These are phyloP conservation scores for Stenchaetothrips biformis DNA, from an alignment of 2,888 invertebrate genomes.

Conservation along the genomic window DNA sequence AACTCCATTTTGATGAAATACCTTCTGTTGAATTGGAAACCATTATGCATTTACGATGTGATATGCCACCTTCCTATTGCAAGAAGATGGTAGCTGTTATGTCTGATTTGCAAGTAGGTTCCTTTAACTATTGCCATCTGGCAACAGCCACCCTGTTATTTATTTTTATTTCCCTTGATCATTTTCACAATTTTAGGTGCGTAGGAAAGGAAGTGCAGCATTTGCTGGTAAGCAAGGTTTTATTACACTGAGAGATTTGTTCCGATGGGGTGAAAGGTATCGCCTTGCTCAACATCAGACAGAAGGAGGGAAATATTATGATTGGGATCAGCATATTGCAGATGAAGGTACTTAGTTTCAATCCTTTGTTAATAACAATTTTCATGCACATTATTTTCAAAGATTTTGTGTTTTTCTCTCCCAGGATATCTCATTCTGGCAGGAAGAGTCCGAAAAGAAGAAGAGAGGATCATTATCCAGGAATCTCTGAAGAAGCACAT, in stretches of 20 bases:
- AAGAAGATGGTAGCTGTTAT: constrained; percentile 88
- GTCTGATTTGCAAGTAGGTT: constrained; percentile 73
- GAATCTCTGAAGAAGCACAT: constrained; percentile 74
- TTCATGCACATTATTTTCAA: constrained; percentile 2
- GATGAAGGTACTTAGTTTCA: constrained; percentile 63
- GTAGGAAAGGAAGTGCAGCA: constrained; percentile 77
- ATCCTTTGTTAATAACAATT: constrained; percentile 25
- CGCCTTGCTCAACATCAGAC: constrained; percentile 61
- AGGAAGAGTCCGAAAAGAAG: constrained; percentile 78
- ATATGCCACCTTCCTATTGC: constrained; percentile 79
- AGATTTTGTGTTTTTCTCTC: constrained; percentile 30
- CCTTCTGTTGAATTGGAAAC: constrained; percentile 79
- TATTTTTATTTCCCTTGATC: too few species aligned
- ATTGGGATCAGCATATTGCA: constrained; percentile 95
- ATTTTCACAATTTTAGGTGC: constrained; percentile 41
- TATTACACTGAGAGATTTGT: constrained; percentile 90
- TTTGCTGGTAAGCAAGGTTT: constrained; percentile 87
- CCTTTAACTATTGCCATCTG: background rate
- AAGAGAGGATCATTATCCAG: constrained; percentile 77
- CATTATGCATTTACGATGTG: constrained; percentile 83
- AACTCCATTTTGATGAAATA: constrained; percentile 94
- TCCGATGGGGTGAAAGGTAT: constrained; percentile 95
- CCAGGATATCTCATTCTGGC: constrained; percentile 82
- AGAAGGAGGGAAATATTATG: constrained; percentile 62
- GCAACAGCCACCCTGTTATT: background rate